These are phyloP conservation scores for Microcebus ravelobensis DNA, from an alignment of 2,113 vertebrate species.

Conservation along the genomic window DNA sequence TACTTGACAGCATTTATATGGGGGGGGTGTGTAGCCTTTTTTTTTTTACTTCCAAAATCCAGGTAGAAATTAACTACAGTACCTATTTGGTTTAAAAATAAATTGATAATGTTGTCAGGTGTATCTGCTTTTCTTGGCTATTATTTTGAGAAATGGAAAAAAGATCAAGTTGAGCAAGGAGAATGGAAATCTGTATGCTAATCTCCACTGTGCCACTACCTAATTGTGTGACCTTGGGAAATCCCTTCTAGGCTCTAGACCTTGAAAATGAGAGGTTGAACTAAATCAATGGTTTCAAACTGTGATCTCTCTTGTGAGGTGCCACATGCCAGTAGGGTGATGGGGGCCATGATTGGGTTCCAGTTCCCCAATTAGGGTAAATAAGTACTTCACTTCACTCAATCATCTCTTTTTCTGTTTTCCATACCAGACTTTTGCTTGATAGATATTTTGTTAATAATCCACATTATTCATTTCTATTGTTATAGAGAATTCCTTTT, in stretches of 20 bases:
- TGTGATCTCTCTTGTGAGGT: neutral
- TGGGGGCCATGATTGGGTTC: neutral
- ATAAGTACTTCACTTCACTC: neutral
- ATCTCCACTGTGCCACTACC: neutral
- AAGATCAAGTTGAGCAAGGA: neutral
- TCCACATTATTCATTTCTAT: conserved; percentile 3
- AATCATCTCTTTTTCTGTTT: neutral
- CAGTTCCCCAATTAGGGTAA: neutral
- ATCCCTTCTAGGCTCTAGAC: neutral
- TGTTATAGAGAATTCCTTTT: neutral
- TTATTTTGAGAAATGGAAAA: conserved; percentile 42
- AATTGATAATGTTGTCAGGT: neutral
- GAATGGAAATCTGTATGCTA: neutral
- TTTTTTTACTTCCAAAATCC: neutral
- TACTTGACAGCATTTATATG: neutral
- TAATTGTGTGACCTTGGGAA: neutral
- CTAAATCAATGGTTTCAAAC: neutral
- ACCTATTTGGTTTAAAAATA: conserved; percentile 41
- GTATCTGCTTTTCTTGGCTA: neutral
- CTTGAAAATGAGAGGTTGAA: neutral
- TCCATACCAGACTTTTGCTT: neutral
- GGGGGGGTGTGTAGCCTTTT: neutral
- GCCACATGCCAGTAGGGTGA: neutral
- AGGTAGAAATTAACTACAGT: neutral
- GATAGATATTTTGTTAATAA: neutral